Evolutionary conservation across 2,888 invertebrate genomes (phyloP).

Genomic region (Ochropacha duplaris): DNA sequence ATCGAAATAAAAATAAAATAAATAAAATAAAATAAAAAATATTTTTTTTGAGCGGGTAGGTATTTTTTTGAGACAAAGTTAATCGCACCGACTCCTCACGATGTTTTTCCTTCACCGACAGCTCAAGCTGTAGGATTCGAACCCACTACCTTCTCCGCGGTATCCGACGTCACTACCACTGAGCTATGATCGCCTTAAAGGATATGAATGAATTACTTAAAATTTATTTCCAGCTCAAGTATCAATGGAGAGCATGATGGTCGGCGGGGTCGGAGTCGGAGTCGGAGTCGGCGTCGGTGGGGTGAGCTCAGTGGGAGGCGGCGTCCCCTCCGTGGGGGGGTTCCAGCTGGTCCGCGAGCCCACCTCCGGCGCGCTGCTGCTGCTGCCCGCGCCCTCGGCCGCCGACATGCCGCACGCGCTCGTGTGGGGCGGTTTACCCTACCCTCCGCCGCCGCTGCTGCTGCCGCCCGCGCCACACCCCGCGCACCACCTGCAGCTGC

Average conservation of each 20-base stretch:
- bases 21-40: too few species aligned
- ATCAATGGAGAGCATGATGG: constrained; percentile 89
- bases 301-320: constrained; percentile 84
- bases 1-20: too few species aligned
- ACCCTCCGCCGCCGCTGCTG: constrained; percentile 67
- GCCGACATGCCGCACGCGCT: constrained; percentile 88
- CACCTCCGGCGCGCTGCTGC: constrained; percentile 90
- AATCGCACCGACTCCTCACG: too few species aligned
- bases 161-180: too few species aligned
- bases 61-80: too few species aligned
- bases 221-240: constrained; percentile 83
- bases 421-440: constrained; percentile 88
- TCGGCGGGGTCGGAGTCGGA: constrained; percentile 85
- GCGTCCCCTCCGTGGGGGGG: constrained; percentile 87
- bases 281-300: constrained; percentile 84
- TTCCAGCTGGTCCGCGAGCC: constrained; percentile 94
- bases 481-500: constrained; percentile 85
- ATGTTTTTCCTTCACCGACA: too few species aligned
- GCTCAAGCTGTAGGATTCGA: too few species aligned
- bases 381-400: constrained; percentile 89
- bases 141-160: too few species aligned
- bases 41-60: too few species aligned
- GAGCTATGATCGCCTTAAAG: too few species aligned
- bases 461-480: constrained; percentile 80
- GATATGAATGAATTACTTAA: neutral